Conservation (phyloP, 2,113 vertebrate genomes). For the Albula glossodonta region DNA sequence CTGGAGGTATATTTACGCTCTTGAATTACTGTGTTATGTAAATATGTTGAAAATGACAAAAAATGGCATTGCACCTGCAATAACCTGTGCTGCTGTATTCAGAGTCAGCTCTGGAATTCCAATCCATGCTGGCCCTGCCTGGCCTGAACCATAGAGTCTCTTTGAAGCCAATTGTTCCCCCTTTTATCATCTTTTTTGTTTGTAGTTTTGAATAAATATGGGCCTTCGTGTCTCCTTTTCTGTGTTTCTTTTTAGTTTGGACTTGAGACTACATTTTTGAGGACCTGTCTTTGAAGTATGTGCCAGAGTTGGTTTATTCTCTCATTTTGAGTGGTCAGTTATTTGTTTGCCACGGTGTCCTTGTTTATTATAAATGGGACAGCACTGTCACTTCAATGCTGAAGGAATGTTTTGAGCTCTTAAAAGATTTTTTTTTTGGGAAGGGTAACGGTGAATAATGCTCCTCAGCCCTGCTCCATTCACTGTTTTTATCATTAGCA, state of each 20-base stretch:
- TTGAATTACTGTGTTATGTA: neutral
- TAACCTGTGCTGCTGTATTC: too few species aligned
- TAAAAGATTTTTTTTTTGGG: constrained; percentile 63
- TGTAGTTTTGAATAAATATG: neutral
- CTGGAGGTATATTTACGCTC: too few species aligned
- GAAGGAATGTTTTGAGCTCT: constrained; percentile 59
- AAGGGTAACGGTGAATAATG: constrained; percentile 63
- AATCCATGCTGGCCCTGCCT: too few species aligned
- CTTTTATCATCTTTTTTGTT: neutral
- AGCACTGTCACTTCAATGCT: constrained; percentile 63
- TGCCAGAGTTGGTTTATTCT: constrained; percentile 45
- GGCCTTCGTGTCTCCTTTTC: neutral
- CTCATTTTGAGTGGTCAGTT: constrained; percentile 57
- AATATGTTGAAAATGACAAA: neutral
- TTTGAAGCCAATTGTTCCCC: neutral
- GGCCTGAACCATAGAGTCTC: neutral
- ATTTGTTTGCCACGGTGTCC: constrained; percentile 59
- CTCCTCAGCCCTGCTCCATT: constrained; percentile 62
- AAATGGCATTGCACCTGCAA: neutral
- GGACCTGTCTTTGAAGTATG: constrained; percentile 43
- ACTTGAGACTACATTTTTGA: constrained; percentile 35
- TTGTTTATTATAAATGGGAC: constrained; percentile 64
- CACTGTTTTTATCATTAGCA: constrained; percentile 76
- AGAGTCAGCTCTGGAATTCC: too few species aligned
- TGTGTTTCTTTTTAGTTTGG: neutral